Evolutionary conservation across 2,888 invertebrate genomes (phyloP).

Genomic region (Argyresthia albistria): DNA sequence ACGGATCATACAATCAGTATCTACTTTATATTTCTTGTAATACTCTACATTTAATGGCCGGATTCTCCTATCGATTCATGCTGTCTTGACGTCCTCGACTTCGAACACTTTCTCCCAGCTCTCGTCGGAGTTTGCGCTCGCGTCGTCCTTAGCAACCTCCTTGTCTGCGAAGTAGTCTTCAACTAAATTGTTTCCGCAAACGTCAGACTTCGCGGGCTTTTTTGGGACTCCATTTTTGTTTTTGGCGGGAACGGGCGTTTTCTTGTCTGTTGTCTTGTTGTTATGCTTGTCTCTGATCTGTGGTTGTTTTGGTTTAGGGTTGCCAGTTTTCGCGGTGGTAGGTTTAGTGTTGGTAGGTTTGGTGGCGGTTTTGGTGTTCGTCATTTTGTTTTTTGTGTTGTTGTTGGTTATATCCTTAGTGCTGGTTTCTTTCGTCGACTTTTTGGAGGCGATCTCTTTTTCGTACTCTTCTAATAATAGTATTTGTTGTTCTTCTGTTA

Average conservation of each 20-base stretch:
- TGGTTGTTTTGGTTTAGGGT: constrained; percentile 12
- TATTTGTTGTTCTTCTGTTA: constrained; percentile 80
- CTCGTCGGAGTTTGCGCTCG: constrained; percentile 66
- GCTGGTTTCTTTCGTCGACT: constrained; percentile 35
- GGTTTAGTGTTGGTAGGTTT: constrained; percentile 23
- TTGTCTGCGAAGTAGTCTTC: constrained; percentile 69
- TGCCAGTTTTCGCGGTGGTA: constrained; percentile 20
- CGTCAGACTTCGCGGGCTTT: constrained; percentile 45
- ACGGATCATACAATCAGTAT: background rate
- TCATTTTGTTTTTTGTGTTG: constrained; percentile 33
- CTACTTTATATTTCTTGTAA: background rate
- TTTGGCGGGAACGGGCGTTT: constrained; percentile 12
- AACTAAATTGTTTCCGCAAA: constrained; percentile 60
- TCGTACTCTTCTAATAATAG: constrained; percentile 79
- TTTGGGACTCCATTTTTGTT: constrained; percentile 28
- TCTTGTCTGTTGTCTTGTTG: constrained; percentile 4
- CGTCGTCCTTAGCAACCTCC: constrained; percentile 50
- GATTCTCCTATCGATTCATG: constrained; percentile 18
- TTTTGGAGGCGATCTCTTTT: constrained; percentile 69
- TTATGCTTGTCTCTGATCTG: constrained; percentile 11
- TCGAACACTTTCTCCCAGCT: constrained; percentile 77
- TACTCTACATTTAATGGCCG: constrained; percentile 18
- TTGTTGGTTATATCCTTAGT: constrained; percentile 44
- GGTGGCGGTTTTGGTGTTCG: constrained; percentile 18
- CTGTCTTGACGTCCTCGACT: constrained; percentile 53